Evolutionary conservation across 2,888 invertebrate genomes (phyloP), one percentile per base, ranked within the genome.

Genomic region (Phrixothrix hirtus): DNA sequence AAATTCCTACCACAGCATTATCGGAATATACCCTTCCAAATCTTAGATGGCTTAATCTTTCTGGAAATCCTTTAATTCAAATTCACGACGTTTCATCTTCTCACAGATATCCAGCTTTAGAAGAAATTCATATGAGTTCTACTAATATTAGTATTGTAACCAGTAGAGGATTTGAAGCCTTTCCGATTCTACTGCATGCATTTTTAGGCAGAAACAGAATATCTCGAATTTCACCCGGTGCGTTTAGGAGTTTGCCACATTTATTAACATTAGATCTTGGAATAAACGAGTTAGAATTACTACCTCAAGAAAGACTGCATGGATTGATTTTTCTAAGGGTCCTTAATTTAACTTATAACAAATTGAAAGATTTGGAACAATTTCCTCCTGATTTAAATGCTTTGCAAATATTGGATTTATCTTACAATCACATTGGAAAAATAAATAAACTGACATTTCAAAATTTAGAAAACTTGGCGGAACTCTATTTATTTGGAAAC

Each of bases 121-220:
- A 90, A 72, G 89, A 92, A 74, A 80, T 92, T 44, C 85, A 91
- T 70, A 86, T 91, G 60, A 86, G 85, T 55, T 81, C 82, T 31
- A 92, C 92, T 4, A 92, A 92, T 71, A 78, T 92, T 39, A 88
- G 86, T 12, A 87, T 92, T 58, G 82, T 93, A 36, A 90, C 90
- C 0, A 89, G 88, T 61, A 88, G 87, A 69, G 92, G 92, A 68
- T 92, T 93, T 66, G 89, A 90, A 67, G 85, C 88, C 25, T 92
- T 92, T 67, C 88, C 90, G 12, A 83, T 86, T 0, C 76, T 92
- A 25, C 83, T 89, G 68, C 88, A 87, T 67, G 79, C 92, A 46
- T 86, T 85, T 68, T 75, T 92, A 62, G 81, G 83, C 27, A 82
- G 82, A 62, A 92, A 92, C 74, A 79, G 84, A 52, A 88, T 92